These are phyloP conservation scores for Tokudaia tokunoshimensis DNA, from an alignment of 2,797 vertebrate genomes.

Conservation along the genomic window DNA sequence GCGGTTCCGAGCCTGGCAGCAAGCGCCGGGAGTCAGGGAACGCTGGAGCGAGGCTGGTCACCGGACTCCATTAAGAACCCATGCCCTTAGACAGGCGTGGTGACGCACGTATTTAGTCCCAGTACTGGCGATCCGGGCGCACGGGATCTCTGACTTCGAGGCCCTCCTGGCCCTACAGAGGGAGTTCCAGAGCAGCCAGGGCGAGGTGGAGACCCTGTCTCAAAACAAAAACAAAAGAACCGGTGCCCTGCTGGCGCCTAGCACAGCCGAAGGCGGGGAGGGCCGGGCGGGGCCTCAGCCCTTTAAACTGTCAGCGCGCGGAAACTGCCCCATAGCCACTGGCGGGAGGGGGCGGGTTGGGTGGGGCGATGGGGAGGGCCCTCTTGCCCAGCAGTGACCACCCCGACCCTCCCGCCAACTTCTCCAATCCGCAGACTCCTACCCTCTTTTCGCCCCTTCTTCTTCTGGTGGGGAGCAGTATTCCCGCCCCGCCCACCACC, in stretches of 20 bases:
- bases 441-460: neutral
- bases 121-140: neutral
- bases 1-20: neutral
- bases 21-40: neutral
- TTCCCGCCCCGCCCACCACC: neutral
- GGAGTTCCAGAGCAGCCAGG: neutral
- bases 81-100: neutral
- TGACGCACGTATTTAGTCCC: neutral
- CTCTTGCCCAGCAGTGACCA: neutral
- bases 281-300: neutral
- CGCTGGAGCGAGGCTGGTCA: too few relatives aligned
- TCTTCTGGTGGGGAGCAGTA: neutral
- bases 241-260: neutral
- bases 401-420: neutral
- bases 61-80: neutral
- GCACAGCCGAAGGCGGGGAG: neutral
- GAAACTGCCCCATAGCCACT: constrained; percentile 61
- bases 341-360: neutral
- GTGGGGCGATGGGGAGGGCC: neutral
- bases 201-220: neutral
- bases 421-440: neutral
- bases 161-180: neutral
- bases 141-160: neutral
- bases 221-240: neutral
- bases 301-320: constrained; percentile 80